phyloP scores from a whole-genome alignment of 1,140 invertebrate genomes.

The Drosophila punjabiensis region DNA sequence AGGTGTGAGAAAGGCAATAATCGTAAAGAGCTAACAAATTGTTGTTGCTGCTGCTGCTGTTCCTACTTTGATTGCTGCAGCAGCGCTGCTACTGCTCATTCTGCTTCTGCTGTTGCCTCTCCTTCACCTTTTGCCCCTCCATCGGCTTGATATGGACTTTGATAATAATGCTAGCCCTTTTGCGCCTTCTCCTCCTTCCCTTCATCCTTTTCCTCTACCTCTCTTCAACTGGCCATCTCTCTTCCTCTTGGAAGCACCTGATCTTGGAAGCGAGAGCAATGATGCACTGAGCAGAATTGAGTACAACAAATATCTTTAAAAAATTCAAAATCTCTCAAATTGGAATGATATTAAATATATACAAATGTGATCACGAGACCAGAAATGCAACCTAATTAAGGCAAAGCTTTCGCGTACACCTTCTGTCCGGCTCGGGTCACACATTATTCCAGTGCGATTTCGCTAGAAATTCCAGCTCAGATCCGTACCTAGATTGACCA shows the following conservation, averaged over 20 bases:
- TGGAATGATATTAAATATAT: not conserved
- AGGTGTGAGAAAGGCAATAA: slow-evolving; percentile 85
- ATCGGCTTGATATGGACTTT: slow-evolving; percentile 35
- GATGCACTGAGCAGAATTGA: not conserved
- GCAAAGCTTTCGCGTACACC: slow-evolving; percentile 7
- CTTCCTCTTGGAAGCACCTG: slow-evolving; percentile 3
- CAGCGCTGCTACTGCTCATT: slow-evolving; percentile 25
- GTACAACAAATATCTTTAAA: not conserved
- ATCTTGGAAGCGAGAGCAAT: not conserved
- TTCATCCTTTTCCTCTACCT: not conserved
- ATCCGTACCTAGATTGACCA: slow-evolving; percentile 25
- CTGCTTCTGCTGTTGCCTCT: slow-evolving; percentile 3
- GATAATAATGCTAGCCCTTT: slow-evolving; percentile 17
- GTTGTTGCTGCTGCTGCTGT: slow-evolving; percentile 63
- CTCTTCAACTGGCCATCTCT: slow-evolving; percentile 1
- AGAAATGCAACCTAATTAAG: slow-evolving; percentile 1
- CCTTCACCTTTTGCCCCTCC: not conserved
- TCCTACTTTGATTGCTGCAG: slow-evolving; percentile 38
- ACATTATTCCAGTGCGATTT: not conserved
- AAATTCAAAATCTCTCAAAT: not conserved
- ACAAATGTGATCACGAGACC: not conserved
- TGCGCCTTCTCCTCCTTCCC: not conserved
- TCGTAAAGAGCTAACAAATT: slow-evolving; percentile 85
- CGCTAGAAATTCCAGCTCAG: slow-evolving; percentile 9
- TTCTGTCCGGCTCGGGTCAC: not conserved